phyloP scores from a whole-genome alignment of 92 coral and sea anemone species.

The Blastomussa wellsi region DNA sequence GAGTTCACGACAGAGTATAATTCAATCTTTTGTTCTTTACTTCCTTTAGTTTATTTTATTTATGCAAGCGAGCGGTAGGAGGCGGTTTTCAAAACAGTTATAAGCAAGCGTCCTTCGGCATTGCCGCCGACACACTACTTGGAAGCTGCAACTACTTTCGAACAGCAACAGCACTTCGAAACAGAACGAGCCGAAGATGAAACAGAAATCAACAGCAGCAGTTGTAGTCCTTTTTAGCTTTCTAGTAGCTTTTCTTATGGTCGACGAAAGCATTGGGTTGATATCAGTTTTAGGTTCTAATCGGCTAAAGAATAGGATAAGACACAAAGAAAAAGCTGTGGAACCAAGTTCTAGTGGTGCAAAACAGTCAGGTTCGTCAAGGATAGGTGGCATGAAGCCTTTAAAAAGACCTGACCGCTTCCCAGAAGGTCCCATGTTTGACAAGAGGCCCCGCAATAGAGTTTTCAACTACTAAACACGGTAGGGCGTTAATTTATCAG shows the following conservation, averaged over 20 bases:
- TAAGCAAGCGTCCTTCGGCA: background rate
- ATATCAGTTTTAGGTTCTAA: background rate
- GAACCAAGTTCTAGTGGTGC: background rate
- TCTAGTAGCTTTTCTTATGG: constrained; percentile 5
- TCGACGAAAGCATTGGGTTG: background rate
- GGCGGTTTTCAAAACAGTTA: constrained; percentile 10
- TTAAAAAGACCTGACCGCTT: constrained; percentile 21
- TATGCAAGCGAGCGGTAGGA: constrained; percentile 15
- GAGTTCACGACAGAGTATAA: constrained; percentile 3
- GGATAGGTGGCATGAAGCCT: background rate
- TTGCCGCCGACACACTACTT: background rate
- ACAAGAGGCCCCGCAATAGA: background rate
- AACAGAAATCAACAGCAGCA: background rate
- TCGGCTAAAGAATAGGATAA: background rate
- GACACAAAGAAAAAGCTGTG: background rate
- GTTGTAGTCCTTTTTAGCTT: constrained; percentile 19
- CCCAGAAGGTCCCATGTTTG: constrained; percentile 26
- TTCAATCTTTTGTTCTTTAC: constrained; percentile 10
- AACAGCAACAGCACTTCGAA: background rate
- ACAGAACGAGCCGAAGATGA: background rate
- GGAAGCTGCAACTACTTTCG: background rate
- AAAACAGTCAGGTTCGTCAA: background rate
- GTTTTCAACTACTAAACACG: background rate
- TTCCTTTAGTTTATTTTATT: constrained; percentile 25
- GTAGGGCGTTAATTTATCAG: background rate